These are phyloP conservation scores for Champsocephalus gunnari DNA, from an alignment of 2,797 vertebrate genomes.

Conservation along the genomic window DNA sequence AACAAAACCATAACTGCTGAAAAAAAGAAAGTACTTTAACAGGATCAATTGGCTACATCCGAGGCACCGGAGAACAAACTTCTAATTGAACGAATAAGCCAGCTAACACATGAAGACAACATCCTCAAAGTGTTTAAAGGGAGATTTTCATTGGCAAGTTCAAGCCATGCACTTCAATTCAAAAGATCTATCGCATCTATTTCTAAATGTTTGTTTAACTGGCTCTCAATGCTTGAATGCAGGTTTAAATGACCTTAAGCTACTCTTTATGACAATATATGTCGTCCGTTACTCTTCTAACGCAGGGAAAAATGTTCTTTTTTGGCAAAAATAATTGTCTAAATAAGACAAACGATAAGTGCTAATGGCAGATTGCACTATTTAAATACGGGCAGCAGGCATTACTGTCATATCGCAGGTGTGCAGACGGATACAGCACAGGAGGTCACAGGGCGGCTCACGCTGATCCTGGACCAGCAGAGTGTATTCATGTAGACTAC, in stretches of 20 bases:
- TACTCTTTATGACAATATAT: not conserved
- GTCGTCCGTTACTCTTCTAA: slow-evolving; percentile 11
- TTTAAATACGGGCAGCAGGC: slow-evolving; percentile 26
- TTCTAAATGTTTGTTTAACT: slow-evolving; percentile 66
- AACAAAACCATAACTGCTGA: not conserved
- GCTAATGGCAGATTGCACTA: slow-evolving; percentile 31
- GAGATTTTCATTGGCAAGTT: slow-evolving; percentile 49
- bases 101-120: slow-evolving; percentile 14
- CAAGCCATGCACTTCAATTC: slow-evolving; percentile 66
- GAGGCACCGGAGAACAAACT: slow-evolving; percentile 34
- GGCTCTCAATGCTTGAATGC: slow-evolving; percentile 42
- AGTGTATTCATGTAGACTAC: slow-evolving; percentile 21
- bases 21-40: not conserved
- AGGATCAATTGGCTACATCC: slow-evolving; percentile 32
- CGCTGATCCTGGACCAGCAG: slow-evolving; percentile 44
- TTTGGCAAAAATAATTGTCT: slow-evolving; percentile 43
- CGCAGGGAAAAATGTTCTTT: not conserved
- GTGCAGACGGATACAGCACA: slow-evolving; percentile 24
- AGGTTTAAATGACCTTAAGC: slow-evolving; percentile 36
- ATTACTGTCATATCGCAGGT: slow-evolving; percentile 41
- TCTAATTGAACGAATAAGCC: slow-evolving; percentile 18
- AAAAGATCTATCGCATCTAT: slow-evolving; percentile 34
- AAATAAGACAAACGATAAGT: slow-evolving; percentile 41
- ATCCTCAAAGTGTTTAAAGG: slow-evolving; percentile 32
- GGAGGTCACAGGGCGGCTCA: slow-evolving; percentile 20